Evolutionary conservation across 1,140 invertebrate genomes (phyloP).

Genomic region (Drosophila kikkawai): DNA sequence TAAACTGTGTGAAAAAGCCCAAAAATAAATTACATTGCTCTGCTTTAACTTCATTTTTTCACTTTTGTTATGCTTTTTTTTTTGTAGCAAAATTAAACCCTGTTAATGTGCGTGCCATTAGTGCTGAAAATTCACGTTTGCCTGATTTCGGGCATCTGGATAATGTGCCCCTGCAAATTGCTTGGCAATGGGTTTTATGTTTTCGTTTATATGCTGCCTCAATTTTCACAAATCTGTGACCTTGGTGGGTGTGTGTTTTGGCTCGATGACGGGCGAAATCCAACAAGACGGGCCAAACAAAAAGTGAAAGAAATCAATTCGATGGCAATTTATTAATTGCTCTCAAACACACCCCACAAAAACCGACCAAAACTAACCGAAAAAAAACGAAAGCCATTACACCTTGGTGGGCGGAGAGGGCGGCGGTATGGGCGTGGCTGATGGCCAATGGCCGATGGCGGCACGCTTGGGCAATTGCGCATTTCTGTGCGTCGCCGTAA

Average conservation of each 20-base stretch:
- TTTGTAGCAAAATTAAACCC: conserved; percentile 61
- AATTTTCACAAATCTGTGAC: conserved; percentile 57
- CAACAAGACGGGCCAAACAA: conserved; percentile 13
- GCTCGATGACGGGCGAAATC: conserved; percentile 29
- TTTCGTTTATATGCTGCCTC: conserved; percentile 8
- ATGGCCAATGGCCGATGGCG: conserved; percentile 8
- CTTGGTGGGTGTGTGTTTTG: conserved; percentile 25
- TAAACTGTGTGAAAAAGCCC: conserved; percentile 60
- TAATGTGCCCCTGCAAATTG: conserved; percentile 60
- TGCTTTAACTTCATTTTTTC: conserved; percentile 57
- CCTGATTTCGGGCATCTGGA: conserved; percentile 65
- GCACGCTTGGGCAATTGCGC: conserved; percentile 65
- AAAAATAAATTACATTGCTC: conserved; percentile 68
- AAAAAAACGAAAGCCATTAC: conserved; percentile 22
- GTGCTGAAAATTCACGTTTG: conserved; percentile 44
- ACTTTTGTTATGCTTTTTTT: conserved; percentile 5
- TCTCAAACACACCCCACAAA: conserved; percentile 43
- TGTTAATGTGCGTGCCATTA: conserved; percentile 72
- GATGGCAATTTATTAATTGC: conserved; percentile 68
- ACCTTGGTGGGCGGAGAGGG: conserved; percentile 1
- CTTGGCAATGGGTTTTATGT: conserved; percentile 73
- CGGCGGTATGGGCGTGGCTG: conserved; percentile 10
- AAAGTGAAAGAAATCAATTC: conserved; percentile 45
- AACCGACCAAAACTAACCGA: background rate
- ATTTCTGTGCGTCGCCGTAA: conserved; percentile 80